Evolutionary conservation across 2,113 vertebrate species (phyloP).

Genomic region (Australoheros scitulus): DNA sequence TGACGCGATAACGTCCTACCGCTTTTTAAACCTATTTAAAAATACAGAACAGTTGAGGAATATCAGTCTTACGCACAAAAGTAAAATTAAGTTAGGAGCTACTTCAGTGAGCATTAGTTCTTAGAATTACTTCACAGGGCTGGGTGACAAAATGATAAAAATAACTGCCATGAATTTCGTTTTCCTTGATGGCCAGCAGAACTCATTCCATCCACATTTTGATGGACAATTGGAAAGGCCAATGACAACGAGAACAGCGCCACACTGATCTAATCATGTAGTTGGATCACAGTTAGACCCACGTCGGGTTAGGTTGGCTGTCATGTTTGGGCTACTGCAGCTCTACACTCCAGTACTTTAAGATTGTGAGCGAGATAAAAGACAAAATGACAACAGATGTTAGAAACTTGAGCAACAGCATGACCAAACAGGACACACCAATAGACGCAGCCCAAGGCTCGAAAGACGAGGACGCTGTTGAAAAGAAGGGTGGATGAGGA

Average conservation of each 20-base stretch:
- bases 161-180: not conserved
- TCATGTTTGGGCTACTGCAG: not conserved
- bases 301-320: not conserved
- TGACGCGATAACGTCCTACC: not conserved
- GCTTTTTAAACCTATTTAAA: not conserved
- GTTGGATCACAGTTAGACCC: not conserved
- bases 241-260: not conserved
- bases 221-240: not conserved
- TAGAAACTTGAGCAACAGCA: not conserved
- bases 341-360: not conserved
- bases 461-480: too few relatives aligned
- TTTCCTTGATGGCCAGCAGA: too few relatives aligned
- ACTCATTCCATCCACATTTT: not conserved
- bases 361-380: not conserved
- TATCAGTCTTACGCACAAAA: not conserved
- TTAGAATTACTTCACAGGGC: not conserved
- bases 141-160: not conserved
- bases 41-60: not conserved
- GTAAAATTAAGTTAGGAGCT: not conserved
- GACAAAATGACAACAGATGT: not conserved
- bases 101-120: not conserved
- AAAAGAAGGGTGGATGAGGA: too few relatives aligned
- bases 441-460: too few relatives aligned
- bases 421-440: not conserved
- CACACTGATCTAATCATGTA: not conserved